Conservation (phyloP, 2,113 vertebrate species). For the Corvus moneduloides region DNA sequence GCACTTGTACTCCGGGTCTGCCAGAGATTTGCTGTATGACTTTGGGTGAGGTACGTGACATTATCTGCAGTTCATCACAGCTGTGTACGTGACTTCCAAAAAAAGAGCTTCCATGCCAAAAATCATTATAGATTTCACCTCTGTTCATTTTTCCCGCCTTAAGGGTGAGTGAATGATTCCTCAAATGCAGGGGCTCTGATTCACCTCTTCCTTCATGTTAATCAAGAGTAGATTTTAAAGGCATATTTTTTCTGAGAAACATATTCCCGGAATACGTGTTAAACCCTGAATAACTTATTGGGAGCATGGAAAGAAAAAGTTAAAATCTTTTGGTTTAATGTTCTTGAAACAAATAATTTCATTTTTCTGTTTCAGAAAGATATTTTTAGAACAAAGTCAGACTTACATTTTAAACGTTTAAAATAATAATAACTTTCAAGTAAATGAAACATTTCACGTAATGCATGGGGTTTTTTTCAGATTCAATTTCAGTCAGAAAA, state of each 20-base stretch:
- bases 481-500: neutral
- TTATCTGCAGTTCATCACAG: slow-evolving; percentile 7
- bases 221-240: slow-evolving; percentile 48
- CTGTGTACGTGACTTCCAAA: slow-evolving; percentile 5
- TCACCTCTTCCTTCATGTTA: slow-evolving; percentile 3
- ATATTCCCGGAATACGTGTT: neutral
- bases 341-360: neutral
- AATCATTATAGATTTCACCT: slow-evolving; percentile 19
- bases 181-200: neutral
- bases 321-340: neutral
- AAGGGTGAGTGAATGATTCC: neutral
- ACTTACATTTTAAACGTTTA: neutral
- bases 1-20: neutral
- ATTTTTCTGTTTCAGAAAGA: neutral
- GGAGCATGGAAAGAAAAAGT: neutral
- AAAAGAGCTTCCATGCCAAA: neutral
- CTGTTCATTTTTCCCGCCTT: slow-evolving; percentile 16
- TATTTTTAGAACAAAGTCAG: neutral
- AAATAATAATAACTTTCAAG: neutral
- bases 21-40: neutral
- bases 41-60: neutral
- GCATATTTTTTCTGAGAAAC: neutral
- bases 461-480: neutral
- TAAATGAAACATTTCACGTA: neutral
- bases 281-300: neutral